Conservation (phyloP, 1,140 invertebrate genomes). For the Radopholus similis region DNA sequence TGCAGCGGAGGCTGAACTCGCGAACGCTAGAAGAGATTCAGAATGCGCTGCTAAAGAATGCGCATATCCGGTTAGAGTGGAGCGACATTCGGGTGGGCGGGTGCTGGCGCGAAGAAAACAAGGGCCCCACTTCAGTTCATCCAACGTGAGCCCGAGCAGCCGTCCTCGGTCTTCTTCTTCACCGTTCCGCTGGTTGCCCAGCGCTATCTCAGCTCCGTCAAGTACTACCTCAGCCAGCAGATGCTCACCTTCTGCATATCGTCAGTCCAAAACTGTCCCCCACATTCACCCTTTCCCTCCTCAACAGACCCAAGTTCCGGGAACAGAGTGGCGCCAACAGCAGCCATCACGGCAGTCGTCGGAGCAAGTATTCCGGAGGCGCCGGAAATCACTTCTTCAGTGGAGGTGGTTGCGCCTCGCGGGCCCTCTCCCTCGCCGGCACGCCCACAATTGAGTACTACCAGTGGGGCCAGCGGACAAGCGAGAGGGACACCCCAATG, state of each 20-base stretch:
- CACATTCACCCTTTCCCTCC: background rate
- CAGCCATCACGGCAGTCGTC: no score
- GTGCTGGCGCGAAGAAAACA: background rate
- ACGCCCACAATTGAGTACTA: background rate
- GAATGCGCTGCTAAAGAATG: slow-evolving; percentile 39
- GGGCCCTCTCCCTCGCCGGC: background rate
- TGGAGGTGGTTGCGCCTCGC: background rate
- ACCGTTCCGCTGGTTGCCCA: slow-evolving; percentile 15
- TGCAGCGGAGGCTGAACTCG: slow-evolving; percentile 25
- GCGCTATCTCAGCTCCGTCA: slow-evolving; percentile 22
- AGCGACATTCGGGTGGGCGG: slow-evolving; percentile 20
- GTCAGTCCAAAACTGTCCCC: background rate
- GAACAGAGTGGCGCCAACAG: slow-evolving; percentile 36
- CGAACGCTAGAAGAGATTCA: slow-evolving; percentile 39
- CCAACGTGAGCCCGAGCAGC: slow-evolving; percentile 36
- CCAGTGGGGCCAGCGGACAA: background rate
- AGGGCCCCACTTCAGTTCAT: slow-evolving; percentile 21
- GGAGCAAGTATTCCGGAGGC: background rate
- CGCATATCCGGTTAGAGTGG: slow-evolving; percentile 37
- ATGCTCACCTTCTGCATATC: slow-evolving; percentile 34
- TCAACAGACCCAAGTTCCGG: slow-evolving; percentile 31
- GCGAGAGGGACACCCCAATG: background rate
- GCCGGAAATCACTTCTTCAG: background rate
- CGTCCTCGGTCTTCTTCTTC: slow-evolving; percentile 31
- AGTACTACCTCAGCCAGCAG: slow-evolving; percentile 35